phyloP scores from a whole-genome alignment of 2,797 vertebrate species.

The Monodelphis domestica region DNA sequence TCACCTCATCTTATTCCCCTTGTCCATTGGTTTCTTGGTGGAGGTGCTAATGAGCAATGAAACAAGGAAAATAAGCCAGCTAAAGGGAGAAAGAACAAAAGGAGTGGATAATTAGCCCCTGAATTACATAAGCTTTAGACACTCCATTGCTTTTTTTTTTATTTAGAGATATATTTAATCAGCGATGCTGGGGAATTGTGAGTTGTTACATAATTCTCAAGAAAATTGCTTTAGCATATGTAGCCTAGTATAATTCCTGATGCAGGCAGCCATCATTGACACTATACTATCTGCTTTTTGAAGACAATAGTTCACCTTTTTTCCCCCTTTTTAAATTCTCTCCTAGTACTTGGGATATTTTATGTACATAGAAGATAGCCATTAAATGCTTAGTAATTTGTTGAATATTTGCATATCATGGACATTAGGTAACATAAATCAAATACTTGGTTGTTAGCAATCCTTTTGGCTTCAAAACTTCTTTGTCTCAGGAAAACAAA shows the following conservation, averaged over 20 bases:
- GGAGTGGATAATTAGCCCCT: background rate
- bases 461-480: background rate
- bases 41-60: background rate
- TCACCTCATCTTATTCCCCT: background rate
- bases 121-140: background rate
- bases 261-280: background rate
- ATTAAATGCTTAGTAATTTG: background rate
- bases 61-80: background rate
- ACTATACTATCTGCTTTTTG: background rate
- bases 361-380: background rate
- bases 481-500: background rate
- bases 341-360: background rate
- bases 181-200: conserved; percentile 7
- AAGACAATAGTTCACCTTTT: background rate
- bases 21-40: background rate
- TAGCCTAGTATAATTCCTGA: background rate
- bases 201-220: background rate
- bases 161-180: background rate
- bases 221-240: background rate
- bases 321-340: background rate
- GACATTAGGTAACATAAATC: background rate
- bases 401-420: background rate
- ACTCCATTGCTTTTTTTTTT: background rate
- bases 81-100: background rate
- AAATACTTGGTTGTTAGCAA: conserved; percentile 15